Percentiles rank a stretch among this genome's conserved stretches.
phyloP scores from a whole-genome alignment of 1,140 invertebrate genomes.

The Cydia amplana region DNA sequence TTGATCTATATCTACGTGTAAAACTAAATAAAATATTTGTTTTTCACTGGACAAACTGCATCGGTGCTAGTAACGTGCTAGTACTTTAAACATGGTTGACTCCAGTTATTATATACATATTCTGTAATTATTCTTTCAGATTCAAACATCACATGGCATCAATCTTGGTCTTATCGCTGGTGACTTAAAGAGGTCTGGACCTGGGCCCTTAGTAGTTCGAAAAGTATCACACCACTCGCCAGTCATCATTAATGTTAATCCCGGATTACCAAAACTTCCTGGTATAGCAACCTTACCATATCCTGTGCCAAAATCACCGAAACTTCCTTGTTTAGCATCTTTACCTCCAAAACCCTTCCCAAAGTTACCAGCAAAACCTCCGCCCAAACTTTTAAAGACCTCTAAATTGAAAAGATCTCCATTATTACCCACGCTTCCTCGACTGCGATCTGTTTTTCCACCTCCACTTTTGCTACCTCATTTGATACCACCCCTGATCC shows the following conservation, averaged over 20 bases:
- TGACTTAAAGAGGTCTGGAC: conserved; percentile 43
- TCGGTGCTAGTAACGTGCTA: too few species aligned
- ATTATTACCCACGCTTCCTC: conserved; percentile 44
- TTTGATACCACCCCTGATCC: conserved; percentile 12
- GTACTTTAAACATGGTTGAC: too few species aligned
- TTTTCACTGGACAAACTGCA: too few species aligned
- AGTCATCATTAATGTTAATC: conserved; percentile 47
- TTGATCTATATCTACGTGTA: too few species aligned
- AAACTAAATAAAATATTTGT: too few species aligned
- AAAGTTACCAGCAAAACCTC: conserved; percentile 37
- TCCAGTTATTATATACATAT: neutral
- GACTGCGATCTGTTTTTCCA: conserved; percentile 41
- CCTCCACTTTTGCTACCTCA: conserved; percentile 34
- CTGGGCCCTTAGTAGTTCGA: conserved; percentile 42
- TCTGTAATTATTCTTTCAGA: conserved; percentile 47
- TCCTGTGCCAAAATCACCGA: conserved; percentile 35
- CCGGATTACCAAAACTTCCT: conserved; percentile 31
- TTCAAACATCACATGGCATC: conserved; percentile 39
- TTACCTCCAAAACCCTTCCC: conserved; percentile 23
- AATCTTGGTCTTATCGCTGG: conserved; percentile 46
- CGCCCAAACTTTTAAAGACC: conserved; percentile 31
- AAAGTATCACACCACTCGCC: conserved; percentile 45
- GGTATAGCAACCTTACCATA: conserved; percentile 5
- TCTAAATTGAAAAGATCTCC: conserved; percentile 34
- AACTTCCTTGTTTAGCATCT: conserved; percentile 12